Base-by-base conservation (phyloP, 1,140 invertebrate species). In the Ceratina australensis region DNA sequence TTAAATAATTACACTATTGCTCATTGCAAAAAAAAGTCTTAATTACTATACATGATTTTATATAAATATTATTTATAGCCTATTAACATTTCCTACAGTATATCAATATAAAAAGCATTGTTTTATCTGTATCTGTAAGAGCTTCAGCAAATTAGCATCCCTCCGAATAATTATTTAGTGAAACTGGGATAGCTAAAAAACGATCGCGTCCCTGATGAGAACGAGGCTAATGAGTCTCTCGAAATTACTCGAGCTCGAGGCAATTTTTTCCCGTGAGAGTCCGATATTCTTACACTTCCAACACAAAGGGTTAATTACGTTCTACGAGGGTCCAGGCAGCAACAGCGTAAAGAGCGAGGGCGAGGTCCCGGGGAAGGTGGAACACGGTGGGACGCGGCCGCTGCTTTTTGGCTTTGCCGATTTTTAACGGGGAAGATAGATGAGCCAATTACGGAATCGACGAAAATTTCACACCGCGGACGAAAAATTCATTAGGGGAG, bases 381-480 rank as follows among this genome's bases (percentile, higher is more conserved):
- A 42, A 42, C 33, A 42, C 33, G 33, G 33, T 42, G n/a, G 78
- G 67, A 79, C 73, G 50, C 26, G 50, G 50, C 28, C 20, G 76
- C 22, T 33, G n/a, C 75, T 80, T 77, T 83, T 83, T 64, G 78
- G 72, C 56, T 73, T 77, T 50, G 77, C 81, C 71, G 82, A 84
- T 78, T 83, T 75, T 81, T 72, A 64, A 67, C 71, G 61, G 69
- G 56, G 57, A 87, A 85, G 86, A 87, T 87, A 72, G 84, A 87
- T 85, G 86, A 87, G 85, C 68, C 85, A 86, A 84, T 84, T 84
- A 88, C 67, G 83, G 86, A 89, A 88, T 87, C 82, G 85, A 83
- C 85, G 82, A 87, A 82, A 42, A 87, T 88, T 87, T 89, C 87
- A 89, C 88, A 84, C 87, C 86, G 86, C 56, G 77, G 63, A 76